Evolutionary conservation across 1,140 invertebrate genomes (phyloP).

Genomic region (Caenorhabditis tropicalis): DNA sequence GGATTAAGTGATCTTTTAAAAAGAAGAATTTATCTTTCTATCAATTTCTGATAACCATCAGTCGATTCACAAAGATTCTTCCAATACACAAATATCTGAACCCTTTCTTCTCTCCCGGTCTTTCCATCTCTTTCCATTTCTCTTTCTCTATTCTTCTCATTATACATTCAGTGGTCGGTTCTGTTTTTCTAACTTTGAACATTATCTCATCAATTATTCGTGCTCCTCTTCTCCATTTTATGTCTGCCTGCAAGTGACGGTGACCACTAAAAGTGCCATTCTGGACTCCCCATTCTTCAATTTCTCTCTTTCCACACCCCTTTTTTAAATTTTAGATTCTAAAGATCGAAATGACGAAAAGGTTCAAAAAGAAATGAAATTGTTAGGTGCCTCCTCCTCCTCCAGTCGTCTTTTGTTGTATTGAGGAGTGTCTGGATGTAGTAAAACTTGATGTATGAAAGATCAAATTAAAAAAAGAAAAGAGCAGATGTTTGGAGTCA

Average conservation of each 20-base stretch:
- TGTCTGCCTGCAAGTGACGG: constrained; percentile 33
- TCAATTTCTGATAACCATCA: too few species aligned
- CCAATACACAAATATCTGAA: too few species aligned
- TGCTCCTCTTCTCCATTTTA: background rate
- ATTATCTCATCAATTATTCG: constrained; percentile 36
- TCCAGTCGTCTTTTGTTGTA: background rate
- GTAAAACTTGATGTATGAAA: background rate
- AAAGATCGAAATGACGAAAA: background rate
- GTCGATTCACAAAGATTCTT: too few species aligned
- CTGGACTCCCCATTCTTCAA: background rate
- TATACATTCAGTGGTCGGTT: background rate
- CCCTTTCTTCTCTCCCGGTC: background rate
- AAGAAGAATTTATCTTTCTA: too few species aligned
- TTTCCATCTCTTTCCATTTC: background rate
- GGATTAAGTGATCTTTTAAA: too few species aligned
- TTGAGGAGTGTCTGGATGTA: too few species aligned
- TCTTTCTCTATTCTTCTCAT: background rate
- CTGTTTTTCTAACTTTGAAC: constrained; percentile 24
- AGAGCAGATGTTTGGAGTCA: background rate
- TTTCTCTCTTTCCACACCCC: background rate
- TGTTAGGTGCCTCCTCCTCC: background rate
- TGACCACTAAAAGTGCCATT: constrained; percentile 37
- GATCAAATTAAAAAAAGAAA: background rate
- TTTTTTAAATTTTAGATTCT: background rate
- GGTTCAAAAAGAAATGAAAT: too few species aligned